Evolutionary conservation across 2,797 vertebrate species (phyloP).

Genomic region (Acipenser transmontanus): DNA sequence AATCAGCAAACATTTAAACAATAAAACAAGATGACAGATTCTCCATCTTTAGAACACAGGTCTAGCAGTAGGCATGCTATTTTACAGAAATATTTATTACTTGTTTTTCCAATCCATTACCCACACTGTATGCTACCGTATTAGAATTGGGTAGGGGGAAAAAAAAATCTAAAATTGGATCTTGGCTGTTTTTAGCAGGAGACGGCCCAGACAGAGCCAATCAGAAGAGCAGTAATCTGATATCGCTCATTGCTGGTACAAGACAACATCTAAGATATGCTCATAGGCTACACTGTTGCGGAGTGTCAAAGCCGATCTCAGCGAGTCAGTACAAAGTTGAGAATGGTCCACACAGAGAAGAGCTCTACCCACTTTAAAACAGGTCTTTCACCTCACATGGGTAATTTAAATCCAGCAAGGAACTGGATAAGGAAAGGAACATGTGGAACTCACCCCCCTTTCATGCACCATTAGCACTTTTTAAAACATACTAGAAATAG

Average conservation of each 20-base stretch:
- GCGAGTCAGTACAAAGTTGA: not conserved
- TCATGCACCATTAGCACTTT: too few species aligned
- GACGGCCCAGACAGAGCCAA: not conserved
- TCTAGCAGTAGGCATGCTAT: too few species aligned
- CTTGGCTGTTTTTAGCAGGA: constrained; percentile 38
- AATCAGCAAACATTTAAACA: too few species aligned
- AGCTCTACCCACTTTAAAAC: not conserved
- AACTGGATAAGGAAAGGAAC: too few species aligned
- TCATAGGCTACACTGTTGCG: not conserved
- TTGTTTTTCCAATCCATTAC: constrained; percentile 26
- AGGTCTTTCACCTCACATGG: too few species aligned
- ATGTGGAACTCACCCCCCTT: too few species aligned
- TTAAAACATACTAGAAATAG: too few species aligned
- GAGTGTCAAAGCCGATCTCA: not conserved
- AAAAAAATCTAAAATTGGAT: constrained; percentile 65
- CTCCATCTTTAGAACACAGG: too few species aligned
- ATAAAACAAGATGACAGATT: too few species aligned
- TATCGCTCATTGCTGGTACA: not conserved
- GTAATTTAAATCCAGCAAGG: too few species aligned
- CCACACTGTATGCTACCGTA: constrained; percentile 24
- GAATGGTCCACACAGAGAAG: not conserved
- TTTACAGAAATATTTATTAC: too few species aligned
- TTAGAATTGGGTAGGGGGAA: constrained; percentile 15
- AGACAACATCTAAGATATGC: not conserved
- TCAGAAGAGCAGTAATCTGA: not conserved